Evolutionary conservation across 2,113 vertebrate species (phyloP), one percentile per base, ranked within the genome.

Genomic region (Cyrtonyx montezumae): DNA sequence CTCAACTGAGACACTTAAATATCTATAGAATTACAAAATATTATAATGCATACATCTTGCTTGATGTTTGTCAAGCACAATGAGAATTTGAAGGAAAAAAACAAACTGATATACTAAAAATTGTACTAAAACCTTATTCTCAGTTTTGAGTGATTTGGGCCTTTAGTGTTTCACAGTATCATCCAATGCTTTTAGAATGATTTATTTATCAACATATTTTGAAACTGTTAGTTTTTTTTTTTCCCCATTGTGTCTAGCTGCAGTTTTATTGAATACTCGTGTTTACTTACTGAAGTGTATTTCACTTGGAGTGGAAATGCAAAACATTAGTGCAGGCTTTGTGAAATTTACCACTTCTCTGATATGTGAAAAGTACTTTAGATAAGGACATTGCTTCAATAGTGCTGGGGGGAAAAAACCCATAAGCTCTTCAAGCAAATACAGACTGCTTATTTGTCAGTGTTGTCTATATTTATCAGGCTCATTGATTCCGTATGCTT

Each of bases 311-410:
- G 97, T 96, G 90, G 95, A 97, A 98, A 98, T 97, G 95, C 96
- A 97, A 97, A 98, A 97, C 97, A 97, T 97, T 97, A 97, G 97
- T 95, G 93, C 94, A 93, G 87, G 95, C 97, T 98, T 98, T 97
- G 97, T 98, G 95, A 97, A 98, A 98, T 97, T 96, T 97, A 92
- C 96, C 97, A 96, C 97, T 98, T 97, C 96, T 98, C 92, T 91
- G 92, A 97, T 97, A 96, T 93, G 93, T 98, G 96, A 97, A 98
- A 97, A 97, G 97, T 98, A 97, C 98, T 99, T 97, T 97, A 98
- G 97, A 98, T 98, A 97, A 98, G 97, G 92, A 98, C 96, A 97
- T 97, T 87, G 51, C 98, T 98, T 98, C 97, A 98, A 91, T 96
- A 95, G 98, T 96, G 93, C 94, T 94, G 88, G 70, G 90, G 91